Base-by-base conservation (phyloP, 2,113 vertebrate species). In the Cephalopterus ornatus region DNA sequence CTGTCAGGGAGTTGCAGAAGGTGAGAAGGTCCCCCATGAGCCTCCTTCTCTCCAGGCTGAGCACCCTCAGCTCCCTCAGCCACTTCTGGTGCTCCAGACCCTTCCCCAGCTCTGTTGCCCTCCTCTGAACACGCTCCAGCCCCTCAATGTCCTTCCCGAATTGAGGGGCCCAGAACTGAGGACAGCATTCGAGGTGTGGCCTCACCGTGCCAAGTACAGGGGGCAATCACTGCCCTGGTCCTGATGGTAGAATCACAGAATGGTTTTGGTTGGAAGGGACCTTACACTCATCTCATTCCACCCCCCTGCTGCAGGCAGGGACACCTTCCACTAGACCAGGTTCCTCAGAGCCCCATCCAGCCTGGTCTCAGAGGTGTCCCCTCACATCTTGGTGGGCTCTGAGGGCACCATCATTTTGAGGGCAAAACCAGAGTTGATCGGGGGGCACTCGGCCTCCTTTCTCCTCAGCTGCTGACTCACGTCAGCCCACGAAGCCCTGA, bases 261-360 rank as follows among this genome's bases (percentile, higher is more conserved):
- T 41, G 46, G 8, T 52, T 66, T 67, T 70, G 19, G 8, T 28
- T 44, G 37, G 19, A 81, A 35, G 22, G n/a, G n/a, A 44, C 6
- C 42, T 42, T 9, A 37, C 11, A 14, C 26, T 39, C 59, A 23
- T 61, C 15, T 37, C 14, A 11, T 59, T 59, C 58, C 23, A 32
- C 11, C 18, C 37, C 23, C 3, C 5, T 59, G 27, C 46, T 46
- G 14, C 0, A 1, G 23, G 5, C 18, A 67, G 8, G 13, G 16
- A 1, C n/a, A 47, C 7, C 16, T 61, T 30, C 62, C 39, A 5
- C 13, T 30, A 12, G 5, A 3, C n/a, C 27, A 65, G 37, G 30
- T 9, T 53, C 16, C 53, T 52, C 39, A 33, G 67, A 67, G 11
- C 23, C 19, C 19, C 0, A 0, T 75, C 28, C 39, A 61, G 0